Conservation (phyloP, 2,797 vertebrate species). For the Margarornis squamiger region DNA sequence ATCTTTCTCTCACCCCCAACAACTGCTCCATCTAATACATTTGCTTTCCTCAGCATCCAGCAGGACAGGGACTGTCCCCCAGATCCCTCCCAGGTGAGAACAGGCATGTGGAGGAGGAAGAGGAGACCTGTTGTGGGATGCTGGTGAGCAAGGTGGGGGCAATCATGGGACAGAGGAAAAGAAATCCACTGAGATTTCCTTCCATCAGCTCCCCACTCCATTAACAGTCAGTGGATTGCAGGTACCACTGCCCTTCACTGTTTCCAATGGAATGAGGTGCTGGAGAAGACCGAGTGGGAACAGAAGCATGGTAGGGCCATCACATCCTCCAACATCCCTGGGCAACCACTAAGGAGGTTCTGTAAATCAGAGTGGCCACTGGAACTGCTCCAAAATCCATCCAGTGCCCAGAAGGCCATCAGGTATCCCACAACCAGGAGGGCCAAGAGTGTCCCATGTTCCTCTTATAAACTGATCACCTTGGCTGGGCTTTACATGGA, state of each 20-base stretch:
- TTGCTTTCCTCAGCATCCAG: background rate
- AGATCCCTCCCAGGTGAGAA: background rate
- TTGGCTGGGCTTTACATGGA: background rate
- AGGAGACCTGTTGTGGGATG: background rate
- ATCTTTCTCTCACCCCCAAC: background rate
- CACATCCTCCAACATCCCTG: fast-evolving
- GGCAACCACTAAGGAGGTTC: background rate
- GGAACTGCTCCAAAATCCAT: background rate
- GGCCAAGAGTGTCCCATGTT: background rate
- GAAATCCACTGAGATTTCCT: background rate
- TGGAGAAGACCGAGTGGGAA: background rate
- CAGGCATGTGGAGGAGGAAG: background rate
- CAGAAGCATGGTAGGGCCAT: background rate
- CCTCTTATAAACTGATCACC: background rate
- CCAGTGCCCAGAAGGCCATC: background rate
- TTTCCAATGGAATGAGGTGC: background rate
- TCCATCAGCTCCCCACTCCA: background rate
- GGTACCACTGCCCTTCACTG: background rate
- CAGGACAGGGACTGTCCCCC: background rate
- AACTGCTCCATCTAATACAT: background rate
- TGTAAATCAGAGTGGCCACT: background rate
- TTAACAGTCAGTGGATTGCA: background rate
- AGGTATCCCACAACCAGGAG: background rate
- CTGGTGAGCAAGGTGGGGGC: background rate
- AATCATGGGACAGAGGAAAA: background rate